phyloP scores from a whole-genome alignment of 2,888 invertebrate species.

The Volucella inanis region DNA sequence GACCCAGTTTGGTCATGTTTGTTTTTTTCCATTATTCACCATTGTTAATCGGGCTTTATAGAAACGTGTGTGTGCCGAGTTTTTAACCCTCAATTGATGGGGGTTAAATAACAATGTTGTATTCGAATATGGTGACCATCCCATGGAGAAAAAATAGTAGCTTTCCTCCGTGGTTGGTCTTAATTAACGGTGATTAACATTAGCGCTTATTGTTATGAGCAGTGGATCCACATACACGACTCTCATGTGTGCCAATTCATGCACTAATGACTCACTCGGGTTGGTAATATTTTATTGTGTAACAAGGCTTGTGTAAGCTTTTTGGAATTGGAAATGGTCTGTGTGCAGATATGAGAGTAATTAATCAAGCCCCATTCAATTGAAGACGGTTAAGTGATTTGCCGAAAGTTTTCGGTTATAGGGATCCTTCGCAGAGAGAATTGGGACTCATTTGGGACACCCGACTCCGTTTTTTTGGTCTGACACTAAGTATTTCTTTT shows the following conservation, averaged over 20 bases:
- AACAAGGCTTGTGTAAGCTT: conserved; percentile 25
- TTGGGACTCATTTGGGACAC: too few relatives aligned
- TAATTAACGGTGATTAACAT: conserved; percentile 68
- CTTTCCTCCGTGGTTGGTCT: conserved; percentile 42
- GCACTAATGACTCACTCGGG: conserved; percentile 55
- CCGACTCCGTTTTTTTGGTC: too few relatives aligned
- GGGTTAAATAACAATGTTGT: conserved; percentile 33
- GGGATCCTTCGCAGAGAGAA: too few relatives aligned
- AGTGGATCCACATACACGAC: conserved; percentile 4
- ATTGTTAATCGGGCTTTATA: not conserved
- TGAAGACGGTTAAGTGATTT: too few relatives aligned
- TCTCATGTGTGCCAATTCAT: conserved; percentile 20
- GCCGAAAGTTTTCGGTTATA: too few relatives aligned
- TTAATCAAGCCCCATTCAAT: too few relatives aligned
- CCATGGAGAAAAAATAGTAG: conserved; percentile 7
- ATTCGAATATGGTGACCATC: conserved; percentile 9
- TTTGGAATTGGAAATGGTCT: too few relatives aligned
- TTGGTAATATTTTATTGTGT: conserved; percentile 34
- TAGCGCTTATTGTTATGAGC: conserved; percentile 46
- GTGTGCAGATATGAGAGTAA: too few relatives aligned
- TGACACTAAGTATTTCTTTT: too few relatives aligned
- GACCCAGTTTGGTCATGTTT: conserved; percentile 39
- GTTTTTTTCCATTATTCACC: conserved; percentile 41
- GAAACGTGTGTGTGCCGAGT: conserved; percentile 9
- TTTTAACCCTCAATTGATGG: conserved; percentile 4